These are phyloP conservation scores for Drosophila kanapiae DNA, from an alignment of 1,140 invertebrate species.

Conservation along the genomic window DNA sequence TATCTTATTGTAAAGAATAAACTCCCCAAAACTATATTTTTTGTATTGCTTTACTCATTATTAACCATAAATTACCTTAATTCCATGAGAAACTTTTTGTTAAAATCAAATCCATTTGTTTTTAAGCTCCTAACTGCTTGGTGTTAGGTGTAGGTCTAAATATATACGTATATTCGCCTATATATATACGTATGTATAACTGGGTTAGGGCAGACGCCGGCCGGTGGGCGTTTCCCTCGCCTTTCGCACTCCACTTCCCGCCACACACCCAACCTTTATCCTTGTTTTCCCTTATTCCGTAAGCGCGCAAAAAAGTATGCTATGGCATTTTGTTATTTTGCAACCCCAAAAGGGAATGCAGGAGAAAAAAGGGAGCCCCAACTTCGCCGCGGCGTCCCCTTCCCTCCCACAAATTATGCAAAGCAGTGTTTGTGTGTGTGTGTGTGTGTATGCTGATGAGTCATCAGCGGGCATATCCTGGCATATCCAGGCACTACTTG, in stretches of 20 bases:
- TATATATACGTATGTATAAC: conserved; percentile 26
- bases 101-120: not conserved
- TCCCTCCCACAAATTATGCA: conserved; percentile 26
- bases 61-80: no score
- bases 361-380: conserved; percentile 3
- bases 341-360: conserved; percentile 55
- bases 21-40: no score
- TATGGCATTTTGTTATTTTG: conserved; percentile 72
- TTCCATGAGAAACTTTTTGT: not conserved
- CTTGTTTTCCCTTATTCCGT: conserved; percentile 7
- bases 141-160: not conserved
- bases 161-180: not conserved
- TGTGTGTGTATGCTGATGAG: conserved; percentile 45
- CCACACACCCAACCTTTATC: no score
- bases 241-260: not conserved
- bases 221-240: conserved; percentile 20
- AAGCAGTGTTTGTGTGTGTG: conserved; percentile 28
- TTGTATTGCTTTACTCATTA: no score
- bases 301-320: conserved; percentile 73
- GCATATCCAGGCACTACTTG: conserved; percentile 36
- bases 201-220: conserved; percentile 47
- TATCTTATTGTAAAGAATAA: no score
- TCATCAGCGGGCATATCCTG: conserved; percentile 45
- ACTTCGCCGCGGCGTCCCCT: not conserved
- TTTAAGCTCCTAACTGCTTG: not conserved